phyloP scores from a whole-genome alignment of 2,888 invertebrate genomes.

The Hecatera dysodea region DNA sequence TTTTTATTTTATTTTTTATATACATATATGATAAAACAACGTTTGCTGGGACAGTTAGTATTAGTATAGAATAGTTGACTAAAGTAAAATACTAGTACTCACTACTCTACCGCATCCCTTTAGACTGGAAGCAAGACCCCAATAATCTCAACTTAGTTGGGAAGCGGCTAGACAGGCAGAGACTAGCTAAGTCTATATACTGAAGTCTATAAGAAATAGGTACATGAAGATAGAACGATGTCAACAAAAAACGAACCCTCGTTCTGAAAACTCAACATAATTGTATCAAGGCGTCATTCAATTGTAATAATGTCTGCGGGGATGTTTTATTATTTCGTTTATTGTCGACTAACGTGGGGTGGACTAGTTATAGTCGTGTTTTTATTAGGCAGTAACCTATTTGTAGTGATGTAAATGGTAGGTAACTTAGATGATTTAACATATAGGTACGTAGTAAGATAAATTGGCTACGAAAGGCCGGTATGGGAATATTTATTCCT shows the following conservation, averaged over 20 bases:
- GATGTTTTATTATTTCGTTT: constrained; percentile 41
- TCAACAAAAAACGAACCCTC: constrained; percentile 9
- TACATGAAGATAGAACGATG: not conserved
- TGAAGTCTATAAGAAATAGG: too few species aligned
- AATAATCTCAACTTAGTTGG: too few species aligned
- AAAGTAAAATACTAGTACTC: too few species aligned
- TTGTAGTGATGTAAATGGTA: constrained; percentile 34
- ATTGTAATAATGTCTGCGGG: constrained; percentile 37
- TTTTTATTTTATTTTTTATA: too few species aligned
- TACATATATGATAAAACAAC: too few species aligned
- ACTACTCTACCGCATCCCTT: too few species aligned
- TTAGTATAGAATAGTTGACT: too few species aligned
- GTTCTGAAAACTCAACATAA: constrained; percentile 24
- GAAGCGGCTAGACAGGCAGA: too few species aligned
- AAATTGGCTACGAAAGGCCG: not conserved
- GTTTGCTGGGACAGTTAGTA: too few species aligned
- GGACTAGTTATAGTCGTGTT: constrained; percentile 9
- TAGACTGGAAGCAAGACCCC: too few species aligned
- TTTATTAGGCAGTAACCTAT: constrained; percentile 38
- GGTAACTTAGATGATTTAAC: not conserved
- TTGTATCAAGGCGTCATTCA: constrained; percentile 44
- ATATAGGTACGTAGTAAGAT: not conserved
- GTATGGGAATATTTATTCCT: not conserved
- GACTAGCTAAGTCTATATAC: too few species aligned
- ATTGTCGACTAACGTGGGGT: constrained; percentile 20